Percentiles rank a stretch among this genome's conserved stretches.
phyloP scores from a whole-genome alignment of 1,140 invertebrate genomes.

The Drosophila funebris region DNA sequence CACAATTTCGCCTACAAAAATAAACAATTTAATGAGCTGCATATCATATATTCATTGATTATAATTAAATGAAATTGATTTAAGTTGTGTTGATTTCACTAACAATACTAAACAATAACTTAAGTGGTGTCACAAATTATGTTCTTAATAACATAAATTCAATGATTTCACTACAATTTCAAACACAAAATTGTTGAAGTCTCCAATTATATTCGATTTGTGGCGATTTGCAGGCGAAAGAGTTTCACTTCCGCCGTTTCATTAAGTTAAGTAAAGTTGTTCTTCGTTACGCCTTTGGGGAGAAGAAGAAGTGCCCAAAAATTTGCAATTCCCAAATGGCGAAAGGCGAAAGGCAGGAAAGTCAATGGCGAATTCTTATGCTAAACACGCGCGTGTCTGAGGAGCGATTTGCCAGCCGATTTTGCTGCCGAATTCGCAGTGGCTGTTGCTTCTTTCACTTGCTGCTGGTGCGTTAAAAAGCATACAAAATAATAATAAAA shows the following conservation, averaged over 20 bases:
- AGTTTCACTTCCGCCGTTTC: slow-evolving; percentile 1
- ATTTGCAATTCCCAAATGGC: slow-evolving; percentile 62
- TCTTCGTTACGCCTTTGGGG: slow-evolving; percentile 24
- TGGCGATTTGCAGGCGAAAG: slow-evolving; percentile 21
- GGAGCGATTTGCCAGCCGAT: slow-evolving; percentile 69
- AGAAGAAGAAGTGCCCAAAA: slow-evolving; percentile 16
- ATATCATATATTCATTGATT: too few relatives aligned
- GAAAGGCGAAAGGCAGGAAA: slow-evolving; percentile 23
- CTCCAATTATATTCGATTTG: too few relatives aligned
- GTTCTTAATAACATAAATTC: too few relatives aligned
- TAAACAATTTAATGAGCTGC: not conserved
- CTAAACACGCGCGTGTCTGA: slow-evolving; percentile 69
- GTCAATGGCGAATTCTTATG: slow-evolving; percentile 62
- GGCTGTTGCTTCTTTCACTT: slow-evolving; percentile 20
- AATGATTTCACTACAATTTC: too few relatives aligned
- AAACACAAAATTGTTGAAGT: too few relatives aligned
- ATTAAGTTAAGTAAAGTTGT: slow-evolving; percentile 32
- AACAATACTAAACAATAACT: not conserved
- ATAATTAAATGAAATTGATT: too few relatives aligned
- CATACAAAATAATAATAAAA: slow-evolving; percentile 64
- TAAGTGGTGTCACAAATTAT: too few relatives aligned
- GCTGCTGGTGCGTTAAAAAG: slow-evolving; percentile 16
- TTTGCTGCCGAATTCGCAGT: slow-evolving; percentile 34
- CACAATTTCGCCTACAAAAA: not conserved
- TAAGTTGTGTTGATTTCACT: too few relatives aligned